These are phyloP conservation scores for Gortyna flavago DNA, from an alignment of 2,888 invertebrate species.

Conservation along the genomic window DNA sequence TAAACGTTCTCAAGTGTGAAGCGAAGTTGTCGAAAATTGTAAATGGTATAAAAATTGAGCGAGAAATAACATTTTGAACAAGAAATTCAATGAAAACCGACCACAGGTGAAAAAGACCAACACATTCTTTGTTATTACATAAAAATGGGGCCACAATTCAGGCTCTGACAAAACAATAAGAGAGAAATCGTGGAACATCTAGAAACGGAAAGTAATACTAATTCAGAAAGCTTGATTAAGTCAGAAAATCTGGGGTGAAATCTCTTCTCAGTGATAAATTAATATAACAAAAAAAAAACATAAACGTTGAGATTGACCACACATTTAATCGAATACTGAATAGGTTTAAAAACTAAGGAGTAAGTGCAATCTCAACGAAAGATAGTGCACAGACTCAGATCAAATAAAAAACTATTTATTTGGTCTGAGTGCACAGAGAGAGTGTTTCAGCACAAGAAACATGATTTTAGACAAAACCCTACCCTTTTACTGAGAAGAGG, in stretches of 20 bases:
- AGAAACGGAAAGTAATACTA: constrained; percentile 3
- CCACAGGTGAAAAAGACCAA: not conserved
- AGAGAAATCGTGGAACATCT: constrained; percentile 12
- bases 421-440: no score
- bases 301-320: not conserved
- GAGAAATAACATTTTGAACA: not conserved
- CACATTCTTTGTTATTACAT: constrained; percentile 17
- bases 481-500: constrained; percentile 16
- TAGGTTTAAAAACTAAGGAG: not conserved
- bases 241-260: not conserved
- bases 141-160: not conserved
- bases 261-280: not conserved
- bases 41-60: not conserved
- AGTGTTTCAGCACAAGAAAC: not conserved
- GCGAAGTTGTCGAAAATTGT: not conserved
- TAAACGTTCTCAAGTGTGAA: constrained; percentile 17
- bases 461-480: constrained; percentile 7
- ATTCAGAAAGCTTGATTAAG: not conserved
- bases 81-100: not conserved
- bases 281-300: not conserved
- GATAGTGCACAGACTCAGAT: constrained; percentile 5
- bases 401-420: no score
- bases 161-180: constrained; percentile 4
- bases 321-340: not conserved
- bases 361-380: not conserved